Evolutionary conservation across 1,140 invertebrate genomes (phyloP), one percentile per base, ranked within the genome.

Genomic region (Cherax quadricarinatus): DNA sequence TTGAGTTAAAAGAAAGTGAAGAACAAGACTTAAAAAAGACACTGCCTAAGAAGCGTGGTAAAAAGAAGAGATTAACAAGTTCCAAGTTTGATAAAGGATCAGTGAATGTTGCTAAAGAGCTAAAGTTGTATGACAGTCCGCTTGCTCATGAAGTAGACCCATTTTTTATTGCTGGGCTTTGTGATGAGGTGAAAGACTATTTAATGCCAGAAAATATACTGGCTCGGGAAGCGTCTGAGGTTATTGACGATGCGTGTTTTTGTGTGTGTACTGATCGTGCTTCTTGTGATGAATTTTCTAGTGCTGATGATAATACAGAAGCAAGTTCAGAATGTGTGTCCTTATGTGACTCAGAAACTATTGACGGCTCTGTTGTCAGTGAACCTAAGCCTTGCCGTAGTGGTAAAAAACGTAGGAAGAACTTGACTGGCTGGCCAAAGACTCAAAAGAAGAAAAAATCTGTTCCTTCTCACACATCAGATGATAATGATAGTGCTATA

Each of bases 211-310:
- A 89, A 78, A 88, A 91, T 81, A 93, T 92, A 73, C 66, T 94
- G 41, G 81, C 89, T 62, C 24, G 86, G n/a, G 88, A 79, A 84
- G 75, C 86, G 30, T 80, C 81, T 16, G 93, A 94, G n/a, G 83
- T 94, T n/a, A 86, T 92, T 78, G 87, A 92, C 41, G 88, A 93
- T n/a, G 90, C 93, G 48, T 91, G 86, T 79, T 84, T 88, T 53
- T 94, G 93, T 89, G 86, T 91, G 80, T 94, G 93, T 86, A 91
- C 89, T 49, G 92, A 94, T 66, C 73, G 86, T 60, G 84, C 86
- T 62, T 94, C 92, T n/a, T 94, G 89, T 92, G 93, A 94, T 53
- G 93, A 94, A 30, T 88, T 93, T 85, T 94, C 93, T 82, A 94
- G 93, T 92, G 89, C 89, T 48, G 93, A 94, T 88, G 93, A 93